These are phyloP conservation scores for Remorina albescens DNA, from an alignment of 2,797 vertebrate species.

Conservation along the genomic window DNA sequence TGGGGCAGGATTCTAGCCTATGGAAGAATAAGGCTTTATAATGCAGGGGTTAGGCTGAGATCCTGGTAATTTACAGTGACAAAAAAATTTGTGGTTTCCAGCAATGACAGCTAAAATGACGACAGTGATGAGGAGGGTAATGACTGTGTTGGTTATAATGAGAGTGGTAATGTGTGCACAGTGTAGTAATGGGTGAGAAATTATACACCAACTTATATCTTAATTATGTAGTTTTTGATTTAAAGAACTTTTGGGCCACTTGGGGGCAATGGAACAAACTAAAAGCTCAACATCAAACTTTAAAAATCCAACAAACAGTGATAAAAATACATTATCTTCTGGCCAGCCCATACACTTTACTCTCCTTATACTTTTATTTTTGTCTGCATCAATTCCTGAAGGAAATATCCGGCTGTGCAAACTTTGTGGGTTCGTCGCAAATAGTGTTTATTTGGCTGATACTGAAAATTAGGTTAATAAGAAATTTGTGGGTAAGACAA, in stretches of 20 bases:
- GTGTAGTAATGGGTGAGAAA: constrained; percentile 1
- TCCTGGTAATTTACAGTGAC: constrained; percentile 34
- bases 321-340: background rate
- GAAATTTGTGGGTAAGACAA: background rate
- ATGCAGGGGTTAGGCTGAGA: constrained; percentile 26
- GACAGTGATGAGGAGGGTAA: constrained; percentile 37
- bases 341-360: background rate
- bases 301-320: background rate
- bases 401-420: background rate
- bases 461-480: background rate
- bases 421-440: too few species aligned
- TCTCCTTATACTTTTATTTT: background rate
- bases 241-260: background rate
- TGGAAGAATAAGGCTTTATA: constrained; percentile 52
- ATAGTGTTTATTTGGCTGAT: background rate
- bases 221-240: constrained; percentile 28
- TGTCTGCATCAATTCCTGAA: too few species aligned
- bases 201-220: constrained; percentile 7
- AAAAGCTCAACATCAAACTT: background rate
- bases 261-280: background rate
- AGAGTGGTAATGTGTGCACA: constrained; percentile 4
- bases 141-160: constrained; percentile 21
- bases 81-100: constrained; percentile 28
- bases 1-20: constrained; percentile 24
- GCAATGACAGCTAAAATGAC: constrained; percentile 47